phyloP scores from a whole-genome alignment of 2,113 vertebrate species.

The Microtus oregoni region DNA sequence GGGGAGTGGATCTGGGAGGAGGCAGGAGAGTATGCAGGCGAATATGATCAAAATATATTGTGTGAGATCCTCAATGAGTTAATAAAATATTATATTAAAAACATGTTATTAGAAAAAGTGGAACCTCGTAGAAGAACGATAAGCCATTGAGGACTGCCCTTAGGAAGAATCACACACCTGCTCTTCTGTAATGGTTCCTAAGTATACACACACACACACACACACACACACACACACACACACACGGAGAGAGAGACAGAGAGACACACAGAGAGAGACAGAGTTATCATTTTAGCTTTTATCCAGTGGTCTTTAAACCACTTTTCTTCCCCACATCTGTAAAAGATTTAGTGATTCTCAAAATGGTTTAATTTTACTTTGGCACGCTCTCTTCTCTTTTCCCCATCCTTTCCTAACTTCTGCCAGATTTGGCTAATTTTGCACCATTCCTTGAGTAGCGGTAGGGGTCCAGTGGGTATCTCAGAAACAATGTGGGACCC shows the following conservation, averaged over 20 bases:
- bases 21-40: background rate
- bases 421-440: background rate
- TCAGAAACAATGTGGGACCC: background rate
- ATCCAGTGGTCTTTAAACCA: background rate
- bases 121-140: background rate
- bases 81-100: background rate
- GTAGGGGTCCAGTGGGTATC: background rate
- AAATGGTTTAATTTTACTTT: background rate
- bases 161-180: too few relatives aligned
- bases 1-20: background rate
- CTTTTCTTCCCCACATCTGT: background rate
- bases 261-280: too few relatives aligned
- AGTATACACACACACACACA: background rate
- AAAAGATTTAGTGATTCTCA: background rate
- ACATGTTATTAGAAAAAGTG: background rate
- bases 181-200: background rate
- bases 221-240: background rate
- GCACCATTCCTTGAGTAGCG: background rate
- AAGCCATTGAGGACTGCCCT: background rate
- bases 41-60: background rate
- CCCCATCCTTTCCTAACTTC: background rate
- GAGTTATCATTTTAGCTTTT: background rate
- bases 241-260: too few relatives aligned
- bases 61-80: background rate
- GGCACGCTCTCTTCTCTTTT: background rate